A percentile compares a stretch with the other conserved stretches of the same genome.
These are phyloP conservation scores for Tillus elongatus DNA, from an alignment of 2,888 invertebrate species.

Conservation along the genomic window DNA sequence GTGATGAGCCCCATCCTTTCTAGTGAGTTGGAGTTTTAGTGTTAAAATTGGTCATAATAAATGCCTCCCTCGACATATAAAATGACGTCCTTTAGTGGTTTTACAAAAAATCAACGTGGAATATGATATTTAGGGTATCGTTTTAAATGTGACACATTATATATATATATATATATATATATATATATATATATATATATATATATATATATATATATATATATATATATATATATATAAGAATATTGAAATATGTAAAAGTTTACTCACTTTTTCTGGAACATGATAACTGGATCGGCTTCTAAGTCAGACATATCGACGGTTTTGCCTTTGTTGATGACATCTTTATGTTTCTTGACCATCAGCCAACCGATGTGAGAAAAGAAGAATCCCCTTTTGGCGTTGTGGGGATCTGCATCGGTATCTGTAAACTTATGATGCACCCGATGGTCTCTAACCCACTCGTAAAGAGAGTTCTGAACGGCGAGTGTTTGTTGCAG, in stretches of 20 bases:
- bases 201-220: no score
- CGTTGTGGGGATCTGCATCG: conserved; percentile 85
- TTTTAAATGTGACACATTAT: no score
- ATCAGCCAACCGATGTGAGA: conserved; percentile 92
- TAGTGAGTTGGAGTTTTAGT: no score
- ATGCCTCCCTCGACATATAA: no score
- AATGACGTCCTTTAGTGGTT: no score
- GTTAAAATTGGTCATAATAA: no score
- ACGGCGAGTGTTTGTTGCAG: conserved; percentile 77
- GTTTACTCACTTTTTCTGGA: conserved; percentile 78
- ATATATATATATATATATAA: no score
- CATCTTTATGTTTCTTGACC: conserved; percentile 79
- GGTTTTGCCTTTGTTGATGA: conserved; percentile 70
- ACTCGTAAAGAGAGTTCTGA: conserved; percentile 82
- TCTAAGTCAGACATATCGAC: conserved; percentile 84
- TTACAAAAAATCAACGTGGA: no score
- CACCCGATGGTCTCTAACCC: conserved; percentile 73
- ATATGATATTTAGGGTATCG: no score
- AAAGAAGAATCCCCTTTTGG: conserved; percentile 81
- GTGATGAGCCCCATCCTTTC: no score
- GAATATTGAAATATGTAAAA: not conserved
- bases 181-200: no score
- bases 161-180: no score
- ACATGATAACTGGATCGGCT: conserved; percentile 73
- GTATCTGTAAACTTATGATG: conserved; percentile 88